Evolutionary conservation across 2,113 vertebrate genomes (phyloP).

Genomic region (Elaphurus davidianus): DNA sequence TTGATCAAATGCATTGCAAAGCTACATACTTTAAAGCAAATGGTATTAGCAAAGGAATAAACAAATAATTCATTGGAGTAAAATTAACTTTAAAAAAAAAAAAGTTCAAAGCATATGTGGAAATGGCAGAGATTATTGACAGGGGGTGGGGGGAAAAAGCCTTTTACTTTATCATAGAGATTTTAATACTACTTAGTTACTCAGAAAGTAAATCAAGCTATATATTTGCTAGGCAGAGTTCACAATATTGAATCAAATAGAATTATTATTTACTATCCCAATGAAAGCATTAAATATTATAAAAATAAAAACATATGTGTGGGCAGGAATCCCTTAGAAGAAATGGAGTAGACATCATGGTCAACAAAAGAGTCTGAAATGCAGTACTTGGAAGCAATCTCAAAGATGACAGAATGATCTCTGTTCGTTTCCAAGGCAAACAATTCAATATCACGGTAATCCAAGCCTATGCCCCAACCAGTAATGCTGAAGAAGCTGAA

Average conservation of each 20-base stretch:
- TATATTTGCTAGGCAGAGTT: background rate
- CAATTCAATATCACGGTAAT: too few species aligned
- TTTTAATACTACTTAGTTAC: background rate
- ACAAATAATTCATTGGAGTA: background rate
- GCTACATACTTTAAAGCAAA: background rate
- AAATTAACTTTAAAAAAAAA: background rate
- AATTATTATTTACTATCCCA: background rate
- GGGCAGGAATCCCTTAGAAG: too few species aligned
- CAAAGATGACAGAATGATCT: too few species aligned
- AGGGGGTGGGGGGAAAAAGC: rapidly evolving
- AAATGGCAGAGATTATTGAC: background rate
- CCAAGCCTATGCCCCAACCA: too few species aligned
- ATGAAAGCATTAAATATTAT: background rate
- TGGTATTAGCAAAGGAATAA: background rate
- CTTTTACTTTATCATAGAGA: background rate
- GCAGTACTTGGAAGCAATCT: too few species aligned
- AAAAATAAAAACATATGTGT: background rate
- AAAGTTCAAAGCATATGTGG: background rate
- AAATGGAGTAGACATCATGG: too few species aligned
- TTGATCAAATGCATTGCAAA: background rate
- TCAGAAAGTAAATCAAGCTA: background rate
- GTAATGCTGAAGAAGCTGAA: too few species aligned
- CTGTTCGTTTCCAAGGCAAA: too few species aligned
- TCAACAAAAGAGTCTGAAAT: too few species aligned
- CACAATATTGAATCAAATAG: background rate